Percentiles rank a stretch among this genome's conserved stretches.
Evolutionary conservation across 2,888 invertebrate genomes (phyloP).

Genomic region (Acanthoscelides obtectus): DNA sequence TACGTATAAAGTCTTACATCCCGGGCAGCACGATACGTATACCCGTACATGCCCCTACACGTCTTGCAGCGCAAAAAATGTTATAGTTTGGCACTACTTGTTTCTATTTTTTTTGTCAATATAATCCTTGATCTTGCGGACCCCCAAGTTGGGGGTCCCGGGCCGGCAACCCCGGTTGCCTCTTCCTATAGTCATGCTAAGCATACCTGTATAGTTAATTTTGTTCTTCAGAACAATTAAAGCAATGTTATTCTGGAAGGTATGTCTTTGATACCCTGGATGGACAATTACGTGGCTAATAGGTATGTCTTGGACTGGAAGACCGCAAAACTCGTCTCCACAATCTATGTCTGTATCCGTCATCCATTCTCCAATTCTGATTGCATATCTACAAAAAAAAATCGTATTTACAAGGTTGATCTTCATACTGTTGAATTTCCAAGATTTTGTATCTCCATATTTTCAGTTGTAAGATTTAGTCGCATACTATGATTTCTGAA

Average conservation of each 20-base stretch:
- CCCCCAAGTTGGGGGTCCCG: no score
- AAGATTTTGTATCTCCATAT: background rate
- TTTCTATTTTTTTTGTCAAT: no score
- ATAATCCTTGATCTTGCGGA: no score
- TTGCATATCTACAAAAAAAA: conserved; percentile 55
- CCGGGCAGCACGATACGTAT: no score
- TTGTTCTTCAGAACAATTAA: conserved; percentile 65
- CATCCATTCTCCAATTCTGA: conserved; percentile 72
- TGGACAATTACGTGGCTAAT: conserved; percentile 74
- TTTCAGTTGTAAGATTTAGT: background rate
- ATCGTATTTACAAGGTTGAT: background rate
- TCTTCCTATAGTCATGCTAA: background rate
- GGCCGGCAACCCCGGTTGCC: no score
- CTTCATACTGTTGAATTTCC: background rate
- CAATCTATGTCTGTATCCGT: conserved; percentile 71
- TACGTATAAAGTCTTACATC: no score
- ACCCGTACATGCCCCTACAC: no score
- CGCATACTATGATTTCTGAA: no score
- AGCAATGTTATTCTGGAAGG: conserved; percentile 64
- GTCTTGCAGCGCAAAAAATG: no score
- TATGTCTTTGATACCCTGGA: conserved; percentile 63
- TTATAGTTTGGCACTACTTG: no score
- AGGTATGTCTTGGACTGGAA: conserved; percentile 63
- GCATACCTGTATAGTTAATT: conserved; percentile 61
- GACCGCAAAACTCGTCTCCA: conserved; percentile 69